Evolutionary conservation across 2,797 vertebrate genomes (phyloP), one percentile per base, ranked within the genome.

Genomic region (Diglossa cyanea): DNA sequence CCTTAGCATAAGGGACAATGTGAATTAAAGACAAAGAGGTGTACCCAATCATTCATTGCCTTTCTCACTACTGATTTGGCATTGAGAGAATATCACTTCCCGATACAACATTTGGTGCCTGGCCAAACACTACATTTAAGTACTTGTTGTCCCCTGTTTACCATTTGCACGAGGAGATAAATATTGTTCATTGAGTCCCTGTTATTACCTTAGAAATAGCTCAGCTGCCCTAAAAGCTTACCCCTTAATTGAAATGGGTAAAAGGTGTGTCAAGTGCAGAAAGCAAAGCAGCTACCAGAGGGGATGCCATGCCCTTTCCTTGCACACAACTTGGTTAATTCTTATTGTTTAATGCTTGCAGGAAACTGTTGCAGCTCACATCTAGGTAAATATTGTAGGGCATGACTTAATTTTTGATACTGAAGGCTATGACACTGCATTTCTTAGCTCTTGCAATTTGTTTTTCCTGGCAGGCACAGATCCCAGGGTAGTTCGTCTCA

Each of bases 21-120:
- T 66, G 53, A 95, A 91, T 91, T 63, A 79, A 82, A 93, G 44
- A 81, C 77, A 87, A 80, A 68, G 23, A 88, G n/a, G 10, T 66
- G 55, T 51, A 58, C 10, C 47, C 1, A 76, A 23, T 70, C 79
- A 94, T 85, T 92, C 67, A 73, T 30, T 60, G 35, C 37, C 21
- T 76, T 91, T 87, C 66, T 62, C 26, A 24, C 60, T 91, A 93
- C 57, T 89, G 70, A 91, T 89, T 73, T 79, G 67, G 28, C 45
- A 15, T 8, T 51, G 44, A 75, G 75, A 88, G 44, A 55, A 31
- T 70, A 39, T 79, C 2, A 4, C 67, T 87, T 92, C 30, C 74
- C 28, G 60, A 63, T 30, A 55, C 13, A 84, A 42, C 14, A 17
- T 60, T 80, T 71, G 60, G 48, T 79, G 25, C 8, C 24, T 54